phyloP scores from a whole-genome alignment of 35 echinoderm and acorn worm genomes.

The Ptychodera flava region DNA sequence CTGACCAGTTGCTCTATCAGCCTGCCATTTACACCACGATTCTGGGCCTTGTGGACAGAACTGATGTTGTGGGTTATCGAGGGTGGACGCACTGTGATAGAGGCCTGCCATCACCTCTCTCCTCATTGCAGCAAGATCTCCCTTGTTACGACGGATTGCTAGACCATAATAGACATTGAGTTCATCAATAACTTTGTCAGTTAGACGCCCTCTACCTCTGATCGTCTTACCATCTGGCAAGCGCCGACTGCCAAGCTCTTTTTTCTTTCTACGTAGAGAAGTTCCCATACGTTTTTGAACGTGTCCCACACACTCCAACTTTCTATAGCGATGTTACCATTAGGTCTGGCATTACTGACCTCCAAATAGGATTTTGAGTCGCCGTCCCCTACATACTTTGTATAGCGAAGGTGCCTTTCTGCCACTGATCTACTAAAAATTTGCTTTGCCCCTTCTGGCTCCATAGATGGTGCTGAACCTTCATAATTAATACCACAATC shows the following conservation, averaged over 20 bases:
- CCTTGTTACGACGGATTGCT: slow-evolving; percentile 39
- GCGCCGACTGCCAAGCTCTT: background rate
- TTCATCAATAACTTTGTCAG: slow-evolving; percentile 18
- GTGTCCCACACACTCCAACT: slow-evolving; percentile 12
- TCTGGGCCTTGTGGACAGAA: slow-evolving; percentile 26
- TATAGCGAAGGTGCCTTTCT: slow-evolving; percentile 10
- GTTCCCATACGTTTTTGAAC: slow-evolving; percentile 41
- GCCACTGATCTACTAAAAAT: slow-evolving; percentile 26
- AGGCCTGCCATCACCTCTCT: slow-evolving; percentile 18
- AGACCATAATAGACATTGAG: slow-evolving; percentile 37
- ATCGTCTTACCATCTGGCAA: slow-evolving; percentile 20
- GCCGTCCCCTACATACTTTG: slow-evolving; percentile 29
- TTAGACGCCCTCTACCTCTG: slow-evolving; percentile 15
- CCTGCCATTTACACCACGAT: slow-evolving; percentile 33
- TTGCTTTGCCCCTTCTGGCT: slow-evolving; percentile 17
- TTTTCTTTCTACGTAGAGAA: slow-evolving; percentile 20
- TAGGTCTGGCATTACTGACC: slow-evolving; percentile 20
- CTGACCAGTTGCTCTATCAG: background rate
- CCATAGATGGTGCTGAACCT: slow-evolving; percentile 37
- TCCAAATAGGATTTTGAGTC: slow-evolving; percentile 28
- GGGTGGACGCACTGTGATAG: slow-evolving; percentile 31
- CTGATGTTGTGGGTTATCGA: slow-evolving; percentile 26
- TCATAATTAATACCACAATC: slow-evolving; percentile 19
- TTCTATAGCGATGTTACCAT: slow-evolving; percentile 23
- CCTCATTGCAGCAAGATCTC: slow-evolving; percentile 17